Percentiles rank a stretch among this genome's conserved stretches.
Evolutionary conservation across 2,888 invertebrate species (phyloP).

Genomic region (Eristalis intricaria): DNA sequence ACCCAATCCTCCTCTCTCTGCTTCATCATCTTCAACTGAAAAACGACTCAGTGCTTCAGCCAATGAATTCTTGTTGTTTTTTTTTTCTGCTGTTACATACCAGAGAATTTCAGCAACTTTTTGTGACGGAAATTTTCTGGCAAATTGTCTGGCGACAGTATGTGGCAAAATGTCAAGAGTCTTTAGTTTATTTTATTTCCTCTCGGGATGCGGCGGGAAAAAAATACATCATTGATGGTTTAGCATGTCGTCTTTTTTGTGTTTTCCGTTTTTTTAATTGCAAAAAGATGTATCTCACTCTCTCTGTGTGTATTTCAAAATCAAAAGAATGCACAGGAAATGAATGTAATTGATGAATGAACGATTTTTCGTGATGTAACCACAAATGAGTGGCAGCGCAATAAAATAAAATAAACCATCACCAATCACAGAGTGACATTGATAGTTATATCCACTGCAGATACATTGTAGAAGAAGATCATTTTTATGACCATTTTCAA

Average conservation of each 20-base stretch:
- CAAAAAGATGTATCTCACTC: background rate
- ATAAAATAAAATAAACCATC: conserved; percentile 35
- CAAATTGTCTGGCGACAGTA: conserved; percentile 20
- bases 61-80: background rate
- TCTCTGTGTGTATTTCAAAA: conserved; percentile 28
- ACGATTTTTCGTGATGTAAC: conserved; percentile 51
- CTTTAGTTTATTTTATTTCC: background rate
- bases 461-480: conserved; percentile 37
- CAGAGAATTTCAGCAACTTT: conserved; percentile 57
- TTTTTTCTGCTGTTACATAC: conserved; percentile 19
- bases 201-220: too few species aligned
- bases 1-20: background rate
- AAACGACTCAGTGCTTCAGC: too few species aligned
- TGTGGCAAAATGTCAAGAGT: conserved; percentile 61
- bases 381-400: conserved; percentile 36
- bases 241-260: background rate
- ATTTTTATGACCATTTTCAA: conserved; percentile 56
- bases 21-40: too few species aligned
- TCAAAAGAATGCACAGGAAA: conserved; percentile 53
- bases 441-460: conserved; percentile 1
- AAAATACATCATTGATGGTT: too few species aligned
- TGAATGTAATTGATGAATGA: conserved; percentile 71
- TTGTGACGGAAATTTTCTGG: conserved; percentile 44
- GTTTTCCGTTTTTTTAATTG: background rate
- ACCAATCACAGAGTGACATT: conserved; percentile 32